A percentile compares a stretch with the other conserved stretches of the same genome.
Conservation (phyloP, 2,113 vertebrate species). For the Murina feae region DNA sequence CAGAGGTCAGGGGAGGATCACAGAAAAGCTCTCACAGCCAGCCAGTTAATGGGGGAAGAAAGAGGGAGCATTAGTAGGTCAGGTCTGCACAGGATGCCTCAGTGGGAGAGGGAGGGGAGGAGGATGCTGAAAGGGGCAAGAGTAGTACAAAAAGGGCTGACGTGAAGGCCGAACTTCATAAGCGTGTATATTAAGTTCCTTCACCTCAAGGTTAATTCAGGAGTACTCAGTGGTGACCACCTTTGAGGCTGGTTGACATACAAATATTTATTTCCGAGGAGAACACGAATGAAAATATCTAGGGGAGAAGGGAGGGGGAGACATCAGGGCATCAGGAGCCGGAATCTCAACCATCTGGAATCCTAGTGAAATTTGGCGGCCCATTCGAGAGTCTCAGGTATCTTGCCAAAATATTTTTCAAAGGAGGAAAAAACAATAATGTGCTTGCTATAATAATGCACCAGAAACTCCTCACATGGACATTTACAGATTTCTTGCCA, state of each 20-base stretch:
- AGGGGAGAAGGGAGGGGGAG: conserved; percentile 48
- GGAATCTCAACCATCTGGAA: conserved; percentile 75
- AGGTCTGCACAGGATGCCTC: conserved; percentile 67
- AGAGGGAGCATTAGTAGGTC: conserved; percentile 73
- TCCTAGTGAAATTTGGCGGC: conserved; percentile 66
- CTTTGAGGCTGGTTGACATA: conserved; percentile 15
- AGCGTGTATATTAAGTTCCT: background rate
- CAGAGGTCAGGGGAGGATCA: background rate
- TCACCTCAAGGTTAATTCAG: background rate
- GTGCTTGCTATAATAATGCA: conserved; percentile 29
- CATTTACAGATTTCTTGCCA: conserved; percentile 46
- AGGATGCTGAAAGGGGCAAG: background rate
- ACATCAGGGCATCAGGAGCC: conserved; percentile 64
- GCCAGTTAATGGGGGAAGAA: conserved; percentile 12
- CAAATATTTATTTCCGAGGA: conserved; percentile 67
- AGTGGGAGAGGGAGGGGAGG: conserved; percentile 21
- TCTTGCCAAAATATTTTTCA: conserved; percentile 67
- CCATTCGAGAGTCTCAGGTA: conserved; percentile 65
- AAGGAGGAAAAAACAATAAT: conserved; percentile 36
- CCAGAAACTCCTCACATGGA: conserved; percentile 5
- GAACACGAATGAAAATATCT: conserved; percentile 69
- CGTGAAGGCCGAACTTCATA: background rate
- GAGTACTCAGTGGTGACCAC: conserved; percentile 5
- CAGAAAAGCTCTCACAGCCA: background rate
- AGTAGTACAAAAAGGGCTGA: background rate